Percentiles rank a stretch among this genome's conserved stretches.
Conservation (phyloP, 2,888 invertebrate species). For the Himalopsyche japonica region DNA sequence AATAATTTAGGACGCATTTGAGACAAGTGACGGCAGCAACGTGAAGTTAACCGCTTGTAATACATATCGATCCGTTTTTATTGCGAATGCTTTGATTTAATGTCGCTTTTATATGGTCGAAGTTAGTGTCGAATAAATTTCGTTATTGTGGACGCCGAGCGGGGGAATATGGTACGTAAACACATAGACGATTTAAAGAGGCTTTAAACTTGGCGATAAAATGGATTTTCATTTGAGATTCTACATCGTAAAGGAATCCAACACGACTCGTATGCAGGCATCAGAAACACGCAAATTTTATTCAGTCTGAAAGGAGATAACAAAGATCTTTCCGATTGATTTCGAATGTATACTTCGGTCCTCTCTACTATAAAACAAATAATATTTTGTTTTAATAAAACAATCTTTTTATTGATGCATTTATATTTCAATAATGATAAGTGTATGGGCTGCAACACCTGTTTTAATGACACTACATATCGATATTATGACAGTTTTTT, state of each 20-base stretch:
- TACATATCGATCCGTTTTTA: conserved; percentile 7
- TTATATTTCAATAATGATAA: too few species aligned
- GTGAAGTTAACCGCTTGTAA: not conserved
- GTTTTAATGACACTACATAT: too few species aligned
- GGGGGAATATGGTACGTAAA: conserved; percentile 6
- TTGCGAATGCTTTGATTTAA: conserved; percentile 24
- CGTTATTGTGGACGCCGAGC: not conserved
- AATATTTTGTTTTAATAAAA: too few species aligned
- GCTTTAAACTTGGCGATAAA: conserved; percentile 17
- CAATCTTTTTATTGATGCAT: too few species aligned
- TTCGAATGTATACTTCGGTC: too few species aligned
- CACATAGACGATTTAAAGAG: conserved; percentile 18
- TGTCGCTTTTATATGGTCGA: conserved; percentile 26
- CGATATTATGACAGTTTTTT: too few species aligned
- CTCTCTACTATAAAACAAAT: too few species aligned
- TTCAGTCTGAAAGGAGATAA: not conserved
- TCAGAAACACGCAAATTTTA: not conserved
- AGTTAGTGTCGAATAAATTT: conserved; percentile 32
- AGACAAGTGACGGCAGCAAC: not conserved
- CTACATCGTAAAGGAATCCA: not conserved
- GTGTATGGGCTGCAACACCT: too few species aligned
- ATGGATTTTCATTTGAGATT: conserved; percentile 9
- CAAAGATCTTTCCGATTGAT: too few species aligned
- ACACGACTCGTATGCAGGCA: not conserved
- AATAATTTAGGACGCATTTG: not conserved